Conservation (phyloP, 2,113 vertebrate genomes). For the Acanthochromis polyacanthus region DNA sequence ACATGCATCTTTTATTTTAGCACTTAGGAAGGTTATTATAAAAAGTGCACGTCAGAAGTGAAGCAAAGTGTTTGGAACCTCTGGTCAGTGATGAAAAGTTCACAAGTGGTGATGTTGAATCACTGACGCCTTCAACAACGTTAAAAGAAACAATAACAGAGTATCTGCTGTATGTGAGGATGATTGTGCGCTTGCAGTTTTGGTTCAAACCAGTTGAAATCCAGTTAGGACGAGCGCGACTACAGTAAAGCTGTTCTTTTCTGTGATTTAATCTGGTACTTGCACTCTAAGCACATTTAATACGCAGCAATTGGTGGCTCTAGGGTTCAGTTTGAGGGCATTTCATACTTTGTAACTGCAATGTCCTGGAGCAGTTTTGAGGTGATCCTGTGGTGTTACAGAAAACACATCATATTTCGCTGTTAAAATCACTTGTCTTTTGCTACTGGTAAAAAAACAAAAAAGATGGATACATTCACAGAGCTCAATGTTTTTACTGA, state of each 20-base stretch:
- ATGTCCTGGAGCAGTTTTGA: not conserved
- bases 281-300: not conserved
- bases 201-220: not conserved
- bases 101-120: not conserved
- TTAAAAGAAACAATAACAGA: conserved; percentile 16
- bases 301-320: not conserved
- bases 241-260: not conserved
- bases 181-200: not conserved
- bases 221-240: not conserved
- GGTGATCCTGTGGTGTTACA: not conserved
- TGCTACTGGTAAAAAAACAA: not conserved
- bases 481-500: not conserved
- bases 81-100: conserved; percentile 25
- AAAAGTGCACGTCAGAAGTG: conserved; percentile 15
- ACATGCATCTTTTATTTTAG: conserved; percentile 42
- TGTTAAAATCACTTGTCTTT: conserved; percentile 2
- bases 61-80: conserved; percentile 8
- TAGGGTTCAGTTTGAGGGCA: not conserved
- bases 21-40: conserved; percentile 30
- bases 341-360: not conserved
- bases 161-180: not conserved
- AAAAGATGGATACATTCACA: not conserved
- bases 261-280: conserved; percentile 3
- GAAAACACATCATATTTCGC: not conserved
- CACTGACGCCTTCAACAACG: not conserved